These are phyloP conservation scores for Dasypolia templi DNA, from an alignment of 2,888 invertebrate species.

Conservation along the genomic window DNA sequence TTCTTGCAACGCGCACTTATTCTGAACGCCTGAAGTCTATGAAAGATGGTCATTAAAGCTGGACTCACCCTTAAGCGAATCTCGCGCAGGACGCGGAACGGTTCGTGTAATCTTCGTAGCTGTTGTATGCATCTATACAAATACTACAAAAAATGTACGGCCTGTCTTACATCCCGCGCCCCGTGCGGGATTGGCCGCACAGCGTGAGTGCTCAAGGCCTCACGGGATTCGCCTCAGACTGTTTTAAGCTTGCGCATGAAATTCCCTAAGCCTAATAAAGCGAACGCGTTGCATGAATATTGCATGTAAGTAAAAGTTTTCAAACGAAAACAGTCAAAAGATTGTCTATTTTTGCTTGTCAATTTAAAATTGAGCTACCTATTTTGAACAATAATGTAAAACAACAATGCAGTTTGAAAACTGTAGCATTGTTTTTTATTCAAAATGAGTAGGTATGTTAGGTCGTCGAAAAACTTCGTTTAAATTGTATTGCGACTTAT, in stretches of 20 bases:
- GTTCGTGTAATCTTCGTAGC: neutral
- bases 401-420: slow-evolving; percentile 4
- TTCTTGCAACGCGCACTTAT: slow-evolving; percentile 42
- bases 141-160: neutral
- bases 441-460: slow-evolving; percentile 38
- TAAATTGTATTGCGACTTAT: slow-evolving; percentile 1
- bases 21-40: neutral
- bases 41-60: neutral
- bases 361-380: slow-evolving; percentile 23
- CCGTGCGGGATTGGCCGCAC: neutral
- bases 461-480: slow-evolving; percentile 57
- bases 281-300: slow-evolving; percentile 50
- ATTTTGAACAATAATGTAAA: slow-evolving; percentile 31
- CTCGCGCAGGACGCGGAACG: neutral
- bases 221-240: neutral
- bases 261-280: slow-evolving; percentile 13
- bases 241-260: slow-evolving; percentile 18
- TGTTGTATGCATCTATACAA: neutral
- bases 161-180: neutral
- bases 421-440: neutral
- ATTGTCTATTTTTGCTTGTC: slow-evolving; percentile 30
- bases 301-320: slow-evolving; percentile 41
- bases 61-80: neutral
- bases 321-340: slow-evolving; percentile 39
- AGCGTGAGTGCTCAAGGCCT: neutral